Percentiles rank a stretch among this genome's conserved stretches.
Evolutionary conservation across 1,140 invertebrate species (phyloP).

Genomic region (Hypothenemus hampei): DNA sequence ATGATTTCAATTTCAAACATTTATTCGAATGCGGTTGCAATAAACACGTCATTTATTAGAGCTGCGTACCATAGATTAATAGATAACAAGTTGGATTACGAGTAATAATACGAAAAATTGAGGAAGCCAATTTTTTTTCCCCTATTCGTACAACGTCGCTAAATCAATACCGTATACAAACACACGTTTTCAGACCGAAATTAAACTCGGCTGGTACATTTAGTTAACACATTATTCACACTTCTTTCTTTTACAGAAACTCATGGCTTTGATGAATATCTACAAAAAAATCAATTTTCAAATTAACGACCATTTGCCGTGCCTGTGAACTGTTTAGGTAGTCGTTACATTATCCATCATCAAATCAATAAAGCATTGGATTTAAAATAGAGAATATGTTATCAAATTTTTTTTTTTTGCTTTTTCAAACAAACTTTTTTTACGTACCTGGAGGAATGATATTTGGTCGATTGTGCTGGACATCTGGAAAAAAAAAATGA

Average conservation of each 20-base stretch:
- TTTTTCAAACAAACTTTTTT: slow-evolving; percentile 3
- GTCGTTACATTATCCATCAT: slow-evolving; percentile 13
- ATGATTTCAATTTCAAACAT: too few species aligned
- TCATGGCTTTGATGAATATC: slow-evolving; percentile 16
- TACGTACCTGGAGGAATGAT: slow-evolving; percentile 22
- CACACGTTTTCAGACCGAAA: slow-evolving; percentile 1
- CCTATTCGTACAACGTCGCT: too few species aligned
- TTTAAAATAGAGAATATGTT: slow-evolving; percentile 15
- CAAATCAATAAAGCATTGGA: slow-evolving; percentile 17
- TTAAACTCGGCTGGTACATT: slow-evolving; percentile 7
- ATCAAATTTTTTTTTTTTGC: slow-evolving; percentile 3
- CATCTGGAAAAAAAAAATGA: slow-evolving; percentile 19
- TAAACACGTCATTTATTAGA: too few species aligned
- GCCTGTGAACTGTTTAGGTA: slow-evolving; percentile 14
- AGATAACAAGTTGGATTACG: too few species aligned
- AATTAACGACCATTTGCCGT: slow-evolving; percentile 27
- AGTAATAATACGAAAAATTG: background rate
- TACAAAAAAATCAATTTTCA: slow-evolving; percentile 25
- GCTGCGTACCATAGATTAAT: too few species aligned
- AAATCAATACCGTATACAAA: slow-evolving; percentile 2
- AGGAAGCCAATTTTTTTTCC: too few species aligned
- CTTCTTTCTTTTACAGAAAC: slow-evolving; percentile 3
- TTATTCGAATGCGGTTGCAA: too few species aligned
- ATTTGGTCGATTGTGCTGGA: slow-evolving; percentile 13
- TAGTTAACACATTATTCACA: slow-evolving; percentile 21